Evolutionary conservation across 2,797 vertebrate genomes (phyloP).

Genomic region (Momotus momota): DNA sequence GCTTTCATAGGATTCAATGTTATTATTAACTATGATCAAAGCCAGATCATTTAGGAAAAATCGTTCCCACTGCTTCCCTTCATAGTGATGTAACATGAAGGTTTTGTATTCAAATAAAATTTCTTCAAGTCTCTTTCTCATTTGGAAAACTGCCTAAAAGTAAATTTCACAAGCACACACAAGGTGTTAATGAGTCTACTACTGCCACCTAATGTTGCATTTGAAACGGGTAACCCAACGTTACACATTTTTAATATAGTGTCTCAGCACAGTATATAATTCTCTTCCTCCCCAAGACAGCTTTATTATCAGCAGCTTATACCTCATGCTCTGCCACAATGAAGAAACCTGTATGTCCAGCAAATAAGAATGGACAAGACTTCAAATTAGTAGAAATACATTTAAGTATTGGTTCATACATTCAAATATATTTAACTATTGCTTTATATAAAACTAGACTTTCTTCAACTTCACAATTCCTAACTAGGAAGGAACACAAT

Average conservation of each 20-base stretch:
- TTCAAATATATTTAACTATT: neutral
- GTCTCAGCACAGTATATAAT: neutral
- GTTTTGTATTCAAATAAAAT: neutral
- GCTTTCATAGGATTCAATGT: neutral
- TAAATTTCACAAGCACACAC: neutral
- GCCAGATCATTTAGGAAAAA: neutral
- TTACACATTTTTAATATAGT: fast-evolving
- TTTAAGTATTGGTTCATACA: neutral
- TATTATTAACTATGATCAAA: neutral
- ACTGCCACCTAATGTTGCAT: slow-evolving; percentile 23
- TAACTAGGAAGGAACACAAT: neutral
- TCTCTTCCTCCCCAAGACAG: neutral
- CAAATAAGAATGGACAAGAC: neutral
- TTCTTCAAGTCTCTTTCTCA: neutral
- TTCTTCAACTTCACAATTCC: neutral
- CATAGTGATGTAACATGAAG: neutral
- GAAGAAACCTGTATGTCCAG: neutral
- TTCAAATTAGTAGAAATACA: neutral
- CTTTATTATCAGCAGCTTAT: neutral
- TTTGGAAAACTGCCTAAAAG: neutral
- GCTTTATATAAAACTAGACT: neutral
- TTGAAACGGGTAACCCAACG: neutral
- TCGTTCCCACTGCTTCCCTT: neutral
- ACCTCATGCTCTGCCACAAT: neutral
- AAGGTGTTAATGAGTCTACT: neutral